phyloP scores from a whole-genome alignment of 2,888 invertebrate species.

The Eilema depressum region DNA sequence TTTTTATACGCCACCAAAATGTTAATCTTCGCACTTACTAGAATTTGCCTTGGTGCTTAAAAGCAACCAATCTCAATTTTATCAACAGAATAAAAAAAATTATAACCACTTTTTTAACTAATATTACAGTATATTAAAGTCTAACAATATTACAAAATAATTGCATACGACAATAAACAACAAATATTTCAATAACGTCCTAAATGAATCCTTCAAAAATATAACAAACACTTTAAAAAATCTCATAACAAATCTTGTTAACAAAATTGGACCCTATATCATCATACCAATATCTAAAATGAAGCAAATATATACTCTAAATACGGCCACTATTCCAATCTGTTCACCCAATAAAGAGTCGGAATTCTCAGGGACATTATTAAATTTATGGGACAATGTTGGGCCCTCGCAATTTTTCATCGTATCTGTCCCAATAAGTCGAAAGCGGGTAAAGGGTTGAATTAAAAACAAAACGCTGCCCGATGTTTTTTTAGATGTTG shows the following conservation, averaged over 20 bases:
- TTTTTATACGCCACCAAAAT: too few relatives aligned
- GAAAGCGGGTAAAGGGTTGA: slow-evolving; percentile 17
- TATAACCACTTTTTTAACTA: not conserved
- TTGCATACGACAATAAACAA: not conserved
- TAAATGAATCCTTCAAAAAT: not conserved
- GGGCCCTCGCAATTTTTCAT: slow-evolving; percentile 23
- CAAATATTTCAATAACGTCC: not conserved
- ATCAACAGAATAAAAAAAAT: too few relatives aligned
- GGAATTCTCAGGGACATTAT: slow-evolving; percentile 12
- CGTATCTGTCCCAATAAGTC: slow-evolving; percentile 19
- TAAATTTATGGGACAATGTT: slow-evolving; percentile 20
- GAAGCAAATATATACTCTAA: not conserved
- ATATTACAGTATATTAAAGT: not conserved
- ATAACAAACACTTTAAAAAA: not conserved
- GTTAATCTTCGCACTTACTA: not conserved
- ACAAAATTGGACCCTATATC: not conserved
- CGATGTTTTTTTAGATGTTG: not conserved
- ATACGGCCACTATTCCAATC: not conserved
- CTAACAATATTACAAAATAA: not conserved
- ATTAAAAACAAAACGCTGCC: slow-evolving; percentile 17
- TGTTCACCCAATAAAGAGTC: slow-evolving; percentile 12
- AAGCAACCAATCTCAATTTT: not conserved
- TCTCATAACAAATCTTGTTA: not conserved
- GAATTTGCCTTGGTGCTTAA: not conserved
- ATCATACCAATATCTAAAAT: not conserved